Evolutionary conservation across 2,797 vertebrate genomes (phyloP).

Genomic region (Chaetophractus vellerosus): DNA sequence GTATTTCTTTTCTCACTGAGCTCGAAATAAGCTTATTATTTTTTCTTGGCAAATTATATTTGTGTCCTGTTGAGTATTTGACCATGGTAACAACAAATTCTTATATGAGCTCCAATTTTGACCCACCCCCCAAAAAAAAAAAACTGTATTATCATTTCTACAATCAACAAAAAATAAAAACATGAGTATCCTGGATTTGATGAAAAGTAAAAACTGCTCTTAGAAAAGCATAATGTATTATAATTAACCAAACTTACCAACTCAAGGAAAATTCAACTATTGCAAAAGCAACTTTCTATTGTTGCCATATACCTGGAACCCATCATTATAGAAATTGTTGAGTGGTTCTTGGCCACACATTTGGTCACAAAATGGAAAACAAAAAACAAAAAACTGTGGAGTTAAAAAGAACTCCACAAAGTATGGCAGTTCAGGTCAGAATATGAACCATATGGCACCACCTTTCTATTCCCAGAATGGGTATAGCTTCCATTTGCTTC

Average conservation of each 20-base stretch:
- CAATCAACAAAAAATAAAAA: constrained; percentile 22
- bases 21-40: neutral
- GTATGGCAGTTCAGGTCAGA: neutral
- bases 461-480: neutral
- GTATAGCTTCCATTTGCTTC: neutral
- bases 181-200: neutral
- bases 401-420: neutral
- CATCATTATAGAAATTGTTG: neutral
- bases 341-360: neutral
- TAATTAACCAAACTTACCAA: constrained; percentile 46
- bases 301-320: neutral
- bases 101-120: neutral
- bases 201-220: constrained; percentile 31
- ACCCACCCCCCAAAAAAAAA: neutral
- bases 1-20: constrained; percentile 24
- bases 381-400: neutral
- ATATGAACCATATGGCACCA: neutral
- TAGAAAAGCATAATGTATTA: neutral
- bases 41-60: neutral
- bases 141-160: neutral
- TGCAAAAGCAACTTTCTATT: neutral
- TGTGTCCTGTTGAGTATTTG: neutral
- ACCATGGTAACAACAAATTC: neutral
- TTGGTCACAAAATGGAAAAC: constrained; percentile 9
- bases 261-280: constrained; percentile 31